Base-by-base conservation (phyloP, 2,113 vertebrate species). In the Trinectes maculatus region DNA sequence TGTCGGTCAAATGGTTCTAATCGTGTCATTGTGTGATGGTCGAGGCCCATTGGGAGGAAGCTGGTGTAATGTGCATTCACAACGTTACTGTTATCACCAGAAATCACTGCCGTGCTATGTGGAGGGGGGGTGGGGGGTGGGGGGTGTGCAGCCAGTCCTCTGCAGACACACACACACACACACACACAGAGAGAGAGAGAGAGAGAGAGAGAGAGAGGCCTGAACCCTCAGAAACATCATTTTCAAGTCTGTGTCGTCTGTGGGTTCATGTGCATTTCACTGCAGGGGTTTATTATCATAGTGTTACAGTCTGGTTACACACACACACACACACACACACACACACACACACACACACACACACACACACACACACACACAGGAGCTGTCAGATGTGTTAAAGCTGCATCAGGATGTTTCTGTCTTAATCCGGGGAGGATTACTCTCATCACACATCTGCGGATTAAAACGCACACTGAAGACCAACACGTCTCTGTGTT, bases 301-400 rank as follows among this genome's bases (percentile, higher is more conserved):
- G 69, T 58, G 51, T 68, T 21, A 37, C 31, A 15, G 19, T 44
- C 52, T 36, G 26, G 9, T 19, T 70, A 29, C 77, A 73, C 26
- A 64, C 34, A 36, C 8, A 36, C 8, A 13, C 34, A 36, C 8
- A 36, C n/a, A n/a, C n/a, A n/a, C n/a, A n/a, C n/a, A 29, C 77
- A 73, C 26, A 64, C 34, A 36, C 8, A 36, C 8, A 13, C 34
- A 36, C 8, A 36, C n/a, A 29, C 77, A 73, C 26, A 64, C 34
- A 36, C 8, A 36, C 8, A 13, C 34, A 36, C 8, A 36, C n/a
- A 34, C 33, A 34, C 33, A 9, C 33, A 34, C 33, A 34, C 33
- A 34, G 65, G 43, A n/a, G 69, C 74, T 58, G 72, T 63, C 79
- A 88, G 79, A 89, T 87, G 83, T 81, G 72, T 8, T 66, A 68